A percentile compares a stretch with the other conserved stretches of the same genome.
These are phyloP conservation scores for Ptilonorhynchus violaceus DNA, from an alignment of 2,113 vertebrate genomes.

Conservation along the genomic window DNA sequence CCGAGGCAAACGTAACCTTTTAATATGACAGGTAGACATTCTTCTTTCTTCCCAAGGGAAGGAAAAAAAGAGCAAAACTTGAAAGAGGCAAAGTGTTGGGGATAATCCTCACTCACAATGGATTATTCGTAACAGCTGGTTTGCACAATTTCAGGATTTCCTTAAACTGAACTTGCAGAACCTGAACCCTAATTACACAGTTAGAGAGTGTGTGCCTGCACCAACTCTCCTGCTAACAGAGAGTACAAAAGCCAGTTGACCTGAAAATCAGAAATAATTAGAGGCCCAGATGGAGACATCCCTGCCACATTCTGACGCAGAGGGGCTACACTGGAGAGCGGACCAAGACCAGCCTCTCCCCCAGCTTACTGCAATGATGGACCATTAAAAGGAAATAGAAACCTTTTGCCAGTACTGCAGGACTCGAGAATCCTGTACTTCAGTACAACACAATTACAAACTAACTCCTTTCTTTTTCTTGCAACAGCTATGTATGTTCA, in stretches of 20 bases:
- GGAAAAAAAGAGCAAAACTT: neutral
- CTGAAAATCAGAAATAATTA: neutral
- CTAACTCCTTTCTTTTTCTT: neutral
- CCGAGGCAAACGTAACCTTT: neutral
- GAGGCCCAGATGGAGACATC: neutral
- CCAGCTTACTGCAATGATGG: neutral
- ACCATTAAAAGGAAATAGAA: neutral
- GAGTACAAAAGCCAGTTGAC: neutral
- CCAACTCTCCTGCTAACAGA: neutral
- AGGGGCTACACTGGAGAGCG: neutral
- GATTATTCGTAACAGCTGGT: conserved; percentile 18
- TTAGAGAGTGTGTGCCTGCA: neutral
- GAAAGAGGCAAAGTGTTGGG: neutral
- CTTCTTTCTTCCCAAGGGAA: neutral
- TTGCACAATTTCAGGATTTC: conserved; percentile 45
- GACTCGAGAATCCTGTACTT: neutral
- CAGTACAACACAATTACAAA: neutral
- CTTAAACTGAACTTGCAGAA: conserved; percentile 34
- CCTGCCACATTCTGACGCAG: neutral
- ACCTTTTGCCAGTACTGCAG: neutral
- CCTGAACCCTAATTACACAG: neutral
- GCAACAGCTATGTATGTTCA: neutral
- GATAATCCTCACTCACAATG: conserved; percentile 32
- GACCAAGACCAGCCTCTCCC: neutral
- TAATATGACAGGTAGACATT: neutral